Percentiles rank a stretch among this genome's conserved stretches.
Evolutionary conservation across 2,888 invertebrate species (phyloP).

Genomic region (Callimorpha dominula): DNA sequence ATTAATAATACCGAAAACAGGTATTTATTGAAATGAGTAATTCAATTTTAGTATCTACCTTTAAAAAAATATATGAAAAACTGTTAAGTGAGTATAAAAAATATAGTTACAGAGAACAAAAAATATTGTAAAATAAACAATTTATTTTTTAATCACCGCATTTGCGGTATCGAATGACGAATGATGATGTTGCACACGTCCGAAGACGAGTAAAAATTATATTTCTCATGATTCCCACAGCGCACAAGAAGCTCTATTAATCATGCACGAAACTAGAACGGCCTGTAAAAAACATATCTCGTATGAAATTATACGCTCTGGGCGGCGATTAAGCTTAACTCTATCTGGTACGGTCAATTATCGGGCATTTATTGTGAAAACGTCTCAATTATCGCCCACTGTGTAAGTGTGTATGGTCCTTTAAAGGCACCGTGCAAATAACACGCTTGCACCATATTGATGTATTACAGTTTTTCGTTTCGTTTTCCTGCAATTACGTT

Average conservation of each 20-base stretch:
- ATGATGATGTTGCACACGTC: constrained; percentile 8
- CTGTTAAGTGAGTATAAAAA: background rate
- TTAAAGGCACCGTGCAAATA: constrained; percentile 49
- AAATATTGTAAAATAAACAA: background rate
- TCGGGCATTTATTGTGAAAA: constrained; percentile 65
- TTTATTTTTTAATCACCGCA: background rate
- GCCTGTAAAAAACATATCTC: constrained; percentile 47
- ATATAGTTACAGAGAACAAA: background rate
- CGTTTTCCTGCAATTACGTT: constrained; percentile 47
- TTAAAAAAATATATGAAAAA: no score
- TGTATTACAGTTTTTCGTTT: constrained; percentile 52
- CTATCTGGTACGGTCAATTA: constrained; percentile 63
- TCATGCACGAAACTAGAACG: constrained; percentile 64
- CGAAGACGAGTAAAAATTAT: constrained; percentile 10
- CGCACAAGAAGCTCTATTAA: constrained; percentile 50
- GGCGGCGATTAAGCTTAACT: constrained; percentile 58
- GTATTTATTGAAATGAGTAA: no score
- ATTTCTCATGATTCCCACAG: constrained; percentile 27
- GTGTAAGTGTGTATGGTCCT: constrained; percentile 36
- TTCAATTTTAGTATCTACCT: no score
- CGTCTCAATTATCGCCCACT: constrained; percentile 69
- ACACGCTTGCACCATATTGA: constrained; percentile 52
- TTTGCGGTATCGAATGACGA: background rate
- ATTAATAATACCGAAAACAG: no score
- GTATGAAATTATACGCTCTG: constrained; percentile 66